Percentiles rank a stretch among this genome's conserved stretches.
These are phyloP conservation scores for Scomber scombrus DNA, from an alignment of 2,113 vertebrate species.

Conservation along the genomic window DNA sequence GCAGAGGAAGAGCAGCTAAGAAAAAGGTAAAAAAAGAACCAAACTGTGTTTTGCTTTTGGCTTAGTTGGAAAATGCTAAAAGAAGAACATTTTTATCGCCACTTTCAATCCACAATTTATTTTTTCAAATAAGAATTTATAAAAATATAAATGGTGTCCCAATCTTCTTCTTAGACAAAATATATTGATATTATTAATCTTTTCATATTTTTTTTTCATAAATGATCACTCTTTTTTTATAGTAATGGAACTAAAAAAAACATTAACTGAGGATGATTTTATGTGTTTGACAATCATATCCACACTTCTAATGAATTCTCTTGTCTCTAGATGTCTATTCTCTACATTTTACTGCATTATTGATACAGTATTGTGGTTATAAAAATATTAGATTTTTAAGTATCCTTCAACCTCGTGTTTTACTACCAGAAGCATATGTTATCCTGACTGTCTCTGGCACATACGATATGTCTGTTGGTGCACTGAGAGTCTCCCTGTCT, in stretches of 20 bases:
- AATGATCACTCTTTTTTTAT: no score
- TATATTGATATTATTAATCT: background rate
- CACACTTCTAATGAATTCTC: background rate
- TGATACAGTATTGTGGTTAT: background rate
- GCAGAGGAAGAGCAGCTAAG: conserved; percentile 96
- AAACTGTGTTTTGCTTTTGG: background rate
- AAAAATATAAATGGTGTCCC: no score
- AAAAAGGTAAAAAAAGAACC: conserved; percentile 87
- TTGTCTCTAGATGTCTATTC: background rate
- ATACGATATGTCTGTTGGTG: background rate
- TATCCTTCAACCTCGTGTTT: background rate
- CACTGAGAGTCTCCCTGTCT: conserved; percentile 41
- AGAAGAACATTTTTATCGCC: background rate
- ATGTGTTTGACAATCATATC: background rate
- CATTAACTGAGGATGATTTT: background rate
- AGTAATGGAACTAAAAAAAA: background rate
- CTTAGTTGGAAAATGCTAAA: background rate
- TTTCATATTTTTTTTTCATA: background rate
- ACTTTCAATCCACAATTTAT: background rate
- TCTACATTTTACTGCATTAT: background rate
- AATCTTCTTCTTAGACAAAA: background rate
- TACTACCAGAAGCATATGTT: conserved; percentile 6
- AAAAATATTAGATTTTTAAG: background rate
- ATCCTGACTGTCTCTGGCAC: conserved; percentile 11
- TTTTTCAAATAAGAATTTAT: background rate